phyloP scores from a whole-genome alignment of 2,113 vertebrate genomes.

The Sciurus niger region DNA sequence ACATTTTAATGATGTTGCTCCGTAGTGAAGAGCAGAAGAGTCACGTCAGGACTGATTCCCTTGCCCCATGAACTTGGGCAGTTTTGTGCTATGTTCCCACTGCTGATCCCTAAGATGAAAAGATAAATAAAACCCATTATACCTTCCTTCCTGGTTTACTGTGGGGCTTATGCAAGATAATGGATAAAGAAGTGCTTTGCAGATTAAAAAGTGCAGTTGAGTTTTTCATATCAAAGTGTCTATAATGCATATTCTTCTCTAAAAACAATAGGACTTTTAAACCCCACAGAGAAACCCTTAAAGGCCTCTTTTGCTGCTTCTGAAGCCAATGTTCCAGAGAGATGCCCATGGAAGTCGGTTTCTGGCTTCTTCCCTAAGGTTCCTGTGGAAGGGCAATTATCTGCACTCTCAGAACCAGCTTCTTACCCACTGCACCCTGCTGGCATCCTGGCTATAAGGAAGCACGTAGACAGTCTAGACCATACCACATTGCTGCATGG shows the following conservation, averaged over 20 bases:
- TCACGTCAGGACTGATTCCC: accelerated
- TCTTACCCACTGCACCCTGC: too few species aligned
- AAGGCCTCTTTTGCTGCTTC: background rate
- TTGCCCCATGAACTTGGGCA: too few species aligned
- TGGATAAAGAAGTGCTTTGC: background rate
- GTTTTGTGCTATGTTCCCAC: background rate
- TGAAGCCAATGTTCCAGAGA: background rate
- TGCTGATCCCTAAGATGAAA: background rate
- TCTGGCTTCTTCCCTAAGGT: background rate
- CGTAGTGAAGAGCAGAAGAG: accelerated
- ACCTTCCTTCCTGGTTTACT: background rate
- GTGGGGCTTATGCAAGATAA: background rate
- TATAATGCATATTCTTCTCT: background rate
- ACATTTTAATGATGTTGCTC: accelerated
- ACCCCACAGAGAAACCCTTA: background rate
- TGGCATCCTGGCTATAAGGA: background rate
- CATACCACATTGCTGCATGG: background rate
- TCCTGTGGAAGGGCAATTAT: background rate
- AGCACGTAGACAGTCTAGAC: background rate
- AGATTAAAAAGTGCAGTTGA: background rate
- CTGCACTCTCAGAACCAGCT: background rate
- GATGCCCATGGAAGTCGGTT: accelerated
- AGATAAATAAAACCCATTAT: background rate
- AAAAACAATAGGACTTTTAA: background rate
- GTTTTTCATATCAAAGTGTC: background rate